Evolutionary conservation across 2,888 invertebrate species (phyloP), one percentile per base, ranked within the genome.

Genomic region (Psococerastis gibbosa): DNA sequence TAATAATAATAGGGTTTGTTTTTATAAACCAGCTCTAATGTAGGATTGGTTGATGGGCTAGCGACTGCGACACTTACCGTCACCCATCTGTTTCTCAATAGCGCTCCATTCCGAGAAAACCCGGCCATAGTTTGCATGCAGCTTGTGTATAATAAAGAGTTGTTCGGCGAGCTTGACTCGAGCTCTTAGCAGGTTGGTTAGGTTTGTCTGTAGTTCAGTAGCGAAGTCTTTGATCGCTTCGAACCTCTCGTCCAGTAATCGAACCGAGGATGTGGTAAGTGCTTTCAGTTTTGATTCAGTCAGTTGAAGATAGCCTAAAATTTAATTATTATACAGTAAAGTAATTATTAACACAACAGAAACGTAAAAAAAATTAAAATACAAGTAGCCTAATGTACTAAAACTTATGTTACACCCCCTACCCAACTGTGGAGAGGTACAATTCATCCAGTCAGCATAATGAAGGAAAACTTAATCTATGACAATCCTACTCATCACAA

Each of bases 41-140:
- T 42, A 85, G 56, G n/a, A n/a, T n/a, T n/a, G n/a, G n/a, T n/a
- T n/a, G n/a, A n/a, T n/a, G n/a, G n/a, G n/a, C n/a, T n/a, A n/a
- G n/a, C n/a, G n/a, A n/a, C n/a, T n/a, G n/a, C n/a, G n/a, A n/a
- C 6, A 16, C 6, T 38, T 18, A 0, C 78, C 78, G 56, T 84
- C 83, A 0, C 77, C 80, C 78, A 84, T 81, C 47, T 78, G 77
- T 51, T 74, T 78, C 56, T 85, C 85, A 43, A 79, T 73, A 23
- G 76, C 80, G 57, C 83, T 82, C 83, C 84, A 85, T 58, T 85
- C 84, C 52, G 81, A 81, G 56, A 83, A 82, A 45, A 84, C 69
- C 38, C 81, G 70, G 1, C 83, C 83, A 53, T 84, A 84, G 62
- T 81, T 79, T 0, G 76, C 75, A 56, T 85, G 84, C 32, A 84